Conservation (phyloP, 64 coral and sea anemone species). For the Pocillopora damicornis region DNA sequence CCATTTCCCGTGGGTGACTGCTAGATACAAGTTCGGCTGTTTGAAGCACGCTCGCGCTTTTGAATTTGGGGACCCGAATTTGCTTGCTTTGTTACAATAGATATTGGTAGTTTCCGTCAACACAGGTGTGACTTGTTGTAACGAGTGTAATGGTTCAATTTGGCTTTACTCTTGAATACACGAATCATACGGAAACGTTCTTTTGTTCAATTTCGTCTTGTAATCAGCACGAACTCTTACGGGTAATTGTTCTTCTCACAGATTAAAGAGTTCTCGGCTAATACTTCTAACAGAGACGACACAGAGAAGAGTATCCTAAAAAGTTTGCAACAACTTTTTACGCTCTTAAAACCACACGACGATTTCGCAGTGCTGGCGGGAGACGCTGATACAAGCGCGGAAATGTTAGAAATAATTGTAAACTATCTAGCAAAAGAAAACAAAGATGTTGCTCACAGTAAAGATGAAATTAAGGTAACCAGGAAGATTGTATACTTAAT, state of each 20-base stretch:
- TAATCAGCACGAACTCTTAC: neutral
- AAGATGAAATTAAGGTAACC: conserved; percentile 32
- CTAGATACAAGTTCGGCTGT: too few relatives aligned
- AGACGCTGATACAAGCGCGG: conserved; percentile 13
- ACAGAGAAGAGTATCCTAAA: neutral
- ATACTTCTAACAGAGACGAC: neutral
- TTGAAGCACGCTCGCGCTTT: too few relatives aligned
- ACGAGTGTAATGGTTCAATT: too few relatives aligned
- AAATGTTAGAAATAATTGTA: conserved; percentile 25
- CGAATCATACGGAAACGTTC: too few relatives aligned
- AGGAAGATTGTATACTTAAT: neutral
- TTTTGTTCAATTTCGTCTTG: neutral
- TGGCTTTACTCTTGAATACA: too few relatives aligned
- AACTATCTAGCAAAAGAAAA: conserved; percentile 24
- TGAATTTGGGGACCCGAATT: too few relatives aligned
- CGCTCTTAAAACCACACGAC: neutral
- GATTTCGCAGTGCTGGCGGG: conserved; percentile 49
- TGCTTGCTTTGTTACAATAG: too few relatives aligned
- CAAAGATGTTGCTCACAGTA: conserved; percentile 18
- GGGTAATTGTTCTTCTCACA: neutral
- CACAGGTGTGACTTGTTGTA: too few relatives aligned
- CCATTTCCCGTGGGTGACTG: too few relatives aligned
- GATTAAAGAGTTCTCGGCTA: neutral
- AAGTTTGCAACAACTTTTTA: neutral
- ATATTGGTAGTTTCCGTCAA: too few relatives aligned